Conservation (phyloP, 2,888 invertebrate genomes). For the Busseola fusca region DNA sequence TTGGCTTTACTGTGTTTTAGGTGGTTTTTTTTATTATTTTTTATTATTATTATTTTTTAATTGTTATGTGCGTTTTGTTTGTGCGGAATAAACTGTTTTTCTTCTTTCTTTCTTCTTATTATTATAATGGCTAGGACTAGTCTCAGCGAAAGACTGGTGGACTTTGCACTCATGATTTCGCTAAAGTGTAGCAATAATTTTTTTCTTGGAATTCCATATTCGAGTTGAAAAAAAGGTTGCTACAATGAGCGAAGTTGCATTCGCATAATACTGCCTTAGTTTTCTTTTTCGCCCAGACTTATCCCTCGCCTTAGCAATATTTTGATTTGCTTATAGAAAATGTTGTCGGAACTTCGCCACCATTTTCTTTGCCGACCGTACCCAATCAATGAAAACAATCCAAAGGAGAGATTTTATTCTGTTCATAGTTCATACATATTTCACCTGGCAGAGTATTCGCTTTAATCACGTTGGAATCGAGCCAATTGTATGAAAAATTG, state of each 20-base stretch:
- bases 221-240: background rate
- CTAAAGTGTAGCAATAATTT: background rate
- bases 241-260: background rate
- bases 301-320: background rate
- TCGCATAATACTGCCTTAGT: background rate
- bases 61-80: too few species aligned
- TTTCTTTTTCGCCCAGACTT: background rate
- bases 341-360: background rate
- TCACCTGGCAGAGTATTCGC: constrained; percentile 59
- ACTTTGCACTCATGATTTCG: background rate
- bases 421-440: constrained; percentile 74
- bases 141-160: too few species aligned
- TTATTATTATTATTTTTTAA: too few species aligned
- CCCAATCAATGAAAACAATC: constrained; percentile 72
- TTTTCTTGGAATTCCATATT: background rate
- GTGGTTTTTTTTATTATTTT: too few species aligned
- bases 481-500: constrained; percentile 56
- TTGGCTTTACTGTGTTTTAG: too few species aligned
- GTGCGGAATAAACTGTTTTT: too few species aligned
- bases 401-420: constrained; percentile 65
- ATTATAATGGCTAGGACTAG: too few species aligned
- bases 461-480: constrained; percentile 58
- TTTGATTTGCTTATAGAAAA: background rate
- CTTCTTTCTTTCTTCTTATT: too few species aligned
- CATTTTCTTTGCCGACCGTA: constrained; percentile 22